Base-by-base conservation (phyloP, 92 coral and sea anemone genomes). In the Epizoanthus rinbou region DNA sequence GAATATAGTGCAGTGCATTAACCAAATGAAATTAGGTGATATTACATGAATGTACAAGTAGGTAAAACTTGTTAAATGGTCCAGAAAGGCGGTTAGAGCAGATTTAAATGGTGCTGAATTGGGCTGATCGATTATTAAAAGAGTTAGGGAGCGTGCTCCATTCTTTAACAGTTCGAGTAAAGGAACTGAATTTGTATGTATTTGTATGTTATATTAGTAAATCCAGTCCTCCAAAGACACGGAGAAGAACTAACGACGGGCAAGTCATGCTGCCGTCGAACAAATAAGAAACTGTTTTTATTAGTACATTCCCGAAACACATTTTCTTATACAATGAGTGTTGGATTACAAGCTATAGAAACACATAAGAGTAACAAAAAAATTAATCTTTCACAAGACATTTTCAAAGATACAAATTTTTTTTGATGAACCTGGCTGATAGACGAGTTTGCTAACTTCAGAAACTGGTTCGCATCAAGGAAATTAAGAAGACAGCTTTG, bases 401-500 rank as follows among this genome's bases (percentile, higher is more conserved):
- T 19, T 64, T 64, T 64, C 69, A 33, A 64, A 64, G 69, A 64
- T 64, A 64, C 24, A 64, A 64, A 64, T 64, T 64, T n/a, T n/a
- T n/a, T n/a, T n/a, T n/a, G n/a, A n/a, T n/a, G n/a, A n/a, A n/a
- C n/a, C n/a, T 64, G 24, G 4, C 19, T 64, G 69, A 64, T 64
- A 64, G 69, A 64, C 24, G 28, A 64, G 69, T 64, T 64, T 64
- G 24, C 19, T 6, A 64, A 25, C 69, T 33, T 64, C 33, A 64
- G 69, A 64, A 64, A 64, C 19, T 64, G 33, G 33, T 33, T 64
- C 33, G 69, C 24, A 64, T 64, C 28, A 64, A 64, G 24, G n/a
- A 64, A 64, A 64, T 64, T 64, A 64, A 64, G 69, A 64, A 64
- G 33, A 64, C 69, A 64, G 69, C 69, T 64, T 64, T 64, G 28